Conservation (phyloP, 1,140 invertebrate species). For the Tyrophagus putrescentiae region DNA sequence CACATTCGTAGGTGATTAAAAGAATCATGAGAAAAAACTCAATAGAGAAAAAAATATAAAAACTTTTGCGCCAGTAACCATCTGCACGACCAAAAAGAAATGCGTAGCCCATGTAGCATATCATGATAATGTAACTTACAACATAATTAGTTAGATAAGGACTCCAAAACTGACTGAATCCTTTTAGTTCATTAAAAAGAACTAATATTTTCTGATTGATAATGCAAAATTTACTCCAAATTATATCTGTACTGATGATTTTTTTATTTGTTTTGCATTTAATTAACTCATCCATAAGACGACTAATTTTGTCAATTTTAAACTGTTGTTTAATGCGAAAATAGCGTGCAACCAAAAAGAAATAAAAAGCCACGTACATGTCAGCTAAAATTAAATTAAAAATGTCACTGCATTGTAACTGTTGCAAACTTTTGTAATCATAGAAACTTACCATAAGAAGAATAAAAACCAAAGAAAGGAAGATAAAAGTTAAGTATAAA, state of each 20-base stretch:
- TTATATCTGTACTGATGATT: neutral
- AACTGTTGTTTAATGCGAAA: neutral
- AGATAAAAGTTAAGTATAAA: neutral
- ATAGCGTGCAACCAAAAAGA: neutral
- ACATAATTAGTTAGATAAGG: neutral
- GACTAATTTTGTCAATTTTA: neutral
- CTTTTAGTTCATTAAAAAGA: neutral
- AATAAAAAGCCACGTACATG: neutral
- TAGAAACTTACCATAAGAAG: neutral
- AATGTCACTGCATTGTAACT: neutral
- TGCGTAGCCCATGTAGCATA: neutral
- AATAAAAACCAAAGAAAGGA: neutral
- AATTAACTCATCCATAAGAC: neutral
- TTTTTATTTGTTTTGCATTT: neutral
- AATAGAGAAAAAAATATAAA: neutral
- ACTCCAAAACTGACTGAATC: neutral
- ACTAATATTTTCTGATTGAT: neutral
- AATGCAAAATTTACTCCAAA: neutral
- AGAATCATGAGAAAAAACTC: neutral
- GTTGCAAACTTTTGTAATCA: neutral
- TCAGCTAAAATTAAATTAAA: neutral
- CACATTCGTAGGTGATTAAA: no score
- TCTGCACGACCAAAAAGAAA: neutral
- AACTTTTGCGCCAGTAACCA: neutral
- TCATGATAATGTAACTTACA: no score